Base-by-base conservation (phyloP, 2,888 invertebrate genomes). In the Caenorhabditis plicata region DNA sequence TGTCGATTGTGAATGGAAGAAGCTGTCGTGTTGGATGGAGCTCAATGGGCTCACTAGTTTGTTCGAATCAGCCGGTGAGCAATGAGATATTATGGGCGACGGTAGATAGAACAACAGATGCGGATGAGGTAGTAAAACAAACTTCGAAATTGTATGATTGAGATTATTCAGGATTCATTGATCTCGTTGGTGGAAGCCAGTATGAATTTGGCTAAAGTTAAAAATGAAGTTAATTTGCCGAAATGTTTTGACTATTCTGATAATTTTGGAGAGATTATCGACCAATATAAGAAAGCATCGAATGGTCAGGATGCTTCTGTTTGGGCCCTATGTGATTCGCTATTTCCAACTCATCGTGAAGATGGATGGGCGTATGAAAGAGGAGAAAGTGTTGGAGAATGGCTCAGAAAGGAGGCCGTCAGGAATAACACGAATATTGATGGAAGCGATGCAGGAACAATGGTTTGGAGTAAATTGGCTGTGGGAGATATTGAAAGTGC, bases 11-110 rank as follows among this genome's bases (percentile, higher is more conserved):
- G 15, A 50, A 47, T 8, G 67, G 67, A 20, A 42, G 46, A 26
- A 54, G 33, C 11, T 33, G 55, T 2, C 35, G 46, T 4, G 65
- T 71, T 9, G 67, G 67, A 42, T 71, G 70, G 68, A 62, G 65
- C 29, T 55, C 57, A 11, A 33, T 40, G 8, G 55, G 55, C 32
- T 31, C 40, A 31, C 42, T 61, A 7, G 55, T 48, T 1, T 55
- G 54, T 43, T 51, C 51, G 4, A 39, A 25, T 0, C 61, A 61
- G 32, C 61, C 61, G 11, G 25, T 13, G 1, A 27, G 45, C 17
- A 56, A 62, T 38, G 39, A 52, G n/a, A 41, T 62, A 19, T 23
- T 56, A 1, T 53, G 48, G 17, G 49, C 42, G 15, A 56, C 52
- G 8, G 5, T 56, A 15, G 62, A 62, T 31, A 32, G 58, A 42